Evolutionary conservation across 2,888 invertebrate genomes (phyloP), one percentile per base, ranked within the genome.

Genomic region (Sminthurides aquaticus): DNA sequence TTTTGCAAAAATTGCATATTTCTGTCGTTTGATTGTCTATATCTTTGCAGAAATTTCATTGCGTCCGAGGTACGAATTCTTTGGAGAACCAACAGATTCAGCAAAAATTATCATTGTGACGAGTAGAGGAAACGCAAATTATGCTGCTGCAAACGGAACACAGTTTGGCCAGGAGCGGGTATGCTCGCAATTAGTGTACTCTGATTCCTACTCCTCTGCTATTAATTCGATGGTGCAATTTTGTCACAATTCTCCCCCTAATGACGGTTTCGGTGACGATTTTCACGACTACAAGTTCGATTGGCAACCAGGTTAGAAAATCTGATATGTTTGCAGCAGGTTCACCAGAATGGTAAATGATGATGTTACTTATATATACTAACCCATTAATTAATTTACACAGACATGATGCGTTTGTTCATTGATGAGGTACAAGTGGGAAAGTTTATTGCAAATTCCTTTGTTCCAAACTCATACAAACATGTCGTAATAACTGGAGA

Each of bases 41-140:
- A n/a, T n/a, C n/a, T n/a, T n/a, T n/a, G n/a, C 22, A 61, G 62
- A 62, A 56, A 62, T 62, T 18, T 29, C 62, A 2, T 20, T 62
- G 1, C 22, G 20, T 22, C 62, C 62, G 2, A 24, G 48, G 15
- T 62, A 43, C 25, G 28, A 62, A 22, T 56, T 2, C 25, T 62
- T 26, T 62, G 62, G 62, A 11, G 62, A 62, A 24, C 59, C 59
- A 2, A 55, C 62, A 1, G 54, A 56, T 26, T 34, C 43, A 3
- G 62, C 55, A 1, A 34, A 56, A 25, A 55, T 62, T 11, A 26
- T 34, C 2, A 5, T 62, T 20, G 48, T 56, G 2, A 56, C 26
- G 8, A 56, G 56, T n/a, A 20, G 62, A 24, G 62, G 62, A 24
- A 62, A 62, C 56, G 8, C 54, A 2, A 8, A 55, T 2, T 62